Evolutionary conservation across 2,888 invertebrate species (phyloP), one percentile per base, ranked within the genome.

Genomic region (Synergus laeviventris): DNA sequence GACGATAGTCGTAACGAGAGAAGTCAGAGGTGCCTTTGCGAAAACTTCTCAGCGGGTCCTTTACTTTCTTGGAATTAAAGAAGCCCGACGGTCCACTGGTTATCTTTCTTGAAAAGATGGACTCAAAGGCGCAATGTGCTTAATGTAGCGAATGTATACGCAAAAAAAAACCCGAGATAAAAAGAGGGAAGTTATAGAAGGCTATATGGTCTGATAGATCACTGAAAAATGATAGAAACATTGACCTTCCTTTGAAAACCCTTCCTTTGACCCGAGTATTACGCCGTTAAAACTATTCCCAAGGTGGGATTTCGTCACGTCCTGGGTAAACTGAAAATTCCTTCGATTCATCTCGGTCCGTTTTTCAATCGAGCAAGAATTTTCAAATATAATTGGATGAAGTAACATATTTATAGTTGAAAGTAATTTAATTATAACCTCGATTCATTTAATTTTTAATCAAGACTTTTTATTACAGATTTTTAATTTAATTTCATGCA

Each of bases 141-240:
- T 45, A 38, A 66, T 18, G 45, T 45, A 66, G 66, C 66, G 42
- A 24, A 66, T 45, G 21, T 42, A 66, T 66, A 66, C 21, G 24
- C 36, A 21, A 21, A 66, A 42, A 64, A 38, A 62, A 60, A 60
- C 9, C 1, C 1, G 39, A 39, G 42, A 64, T 45, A 66, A 66
- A 62, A 45, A 66, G 21, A 21, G 66, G 21, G 42, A 66, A 14
- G 24, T 18, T 38, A 66, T 45, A 18, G 42, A 66, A 24, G 39
- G 24, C 66, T 66, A 16, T 16, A 42, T 14, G 42, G 21, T 16
- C 8, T 24, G 18, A 45, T 21, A 39, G 24, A 45, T 42, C 39
- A 66, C 42, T 42, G 21, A 24, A 39, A 66, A 42, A 21, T 66
- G 66, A 66, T 45, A 64, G 21, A 42, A 66, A 66, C 21, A 42